Base-by-base conservation (phyloP, 2,888 invertebrate species). In the Sinopyrophorus schimmeli region DNA sequence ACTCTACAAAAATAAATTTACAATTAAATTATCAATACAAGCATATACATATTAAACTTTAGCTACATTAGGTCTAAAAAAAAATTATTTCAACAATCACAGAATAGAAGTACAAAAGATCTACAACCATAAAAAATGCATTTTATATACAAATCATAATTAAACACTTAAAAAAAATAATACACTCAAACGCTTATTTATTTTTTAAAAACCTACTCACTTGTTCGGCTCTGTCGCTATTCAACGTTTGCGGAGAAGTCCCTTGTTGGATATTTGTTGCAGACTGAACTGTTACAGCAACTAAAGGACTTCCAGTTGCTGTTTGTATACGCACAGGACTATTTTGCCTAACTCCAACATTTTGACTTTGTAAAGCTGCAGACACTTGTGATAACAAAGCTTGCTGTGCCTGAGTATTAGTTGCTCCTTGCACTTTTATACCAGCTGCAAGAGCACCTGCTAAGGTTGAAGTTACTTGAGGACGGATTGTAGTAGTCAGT, bases 261-360 rank as follows among this genome's bases (percentile, higher is more conserved):
- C 28, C 43, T 26, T 43, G 35, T 54, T 80, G 80, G 5, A 81
- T 78, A 7, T 78, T 75, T 10, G 83, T 82, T 3, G 81, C 78
- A 5, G 84, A 75, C 15, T 80, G 67, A 18, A 80, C 79, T 4
- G 77, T 74, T 21, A 76, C 68, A 41, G 70, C 71, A 38, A 68
- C 76, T 0, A 77, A 75, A 11, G 72, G 64, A 4, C 39, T 47
- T 3, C 55, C 50, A 37, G 73, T 62, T 42, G 77, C 75, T 12
- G 81, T 76, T 67, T 83, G 79, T 53, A 82, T 74, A 37, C 80
- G 77, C 15, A 83, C 82, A 47, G 81, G 84, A 64, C 80, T 82
- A 54, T 74, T 77, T 58, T 80, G 80, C 1, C 80, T 69, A 18
- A 73, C 70, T 3, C 65, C 61, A 11, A 72, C 67, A 49, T 67